phyloP scores from a whole-genome alignment of 2,888 invertebrate species.

The Platycheirus albimanus region DNA sequence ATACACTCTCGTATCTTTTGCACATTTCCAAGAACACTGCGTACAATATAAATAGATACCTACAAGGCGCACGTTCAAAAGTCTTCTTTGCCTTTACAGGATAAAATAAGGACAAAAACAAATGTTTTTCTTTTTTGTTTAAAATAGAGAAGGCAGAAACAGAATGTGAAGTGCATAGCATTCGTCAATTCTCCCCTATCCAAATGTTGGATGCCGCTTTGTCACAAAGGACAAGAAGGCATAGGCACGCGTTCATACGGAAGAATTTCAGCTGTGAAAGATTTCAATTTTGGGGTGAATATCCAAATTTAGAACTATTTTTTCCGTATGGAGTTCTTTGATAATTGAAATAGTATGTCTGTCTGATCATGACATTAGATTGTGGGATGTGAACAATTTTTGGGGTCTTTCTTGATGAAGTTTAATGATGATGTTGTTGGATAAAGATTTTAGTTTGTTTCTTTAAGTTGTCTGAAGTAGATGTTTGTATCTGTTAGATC shows the following conservation, averaged over 20 bases:
- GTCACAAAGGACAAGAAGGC: constrained; percentile 46
- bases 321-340: constrained; percentile 24
- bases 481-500: not conserved
- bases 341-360: constrained; percentile 19
- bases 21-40: not conserved
- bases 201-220: constrained; percentile 5
- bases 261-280: constrained; percentile 35
- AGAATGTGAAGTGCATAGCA: too few relatives aligned
- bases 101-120: not conserved
- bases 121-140: constrained; percentile 5
- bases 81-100: too few relatives aligned
- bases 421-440: not conserved
- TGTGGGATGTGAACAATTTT: not conserved
- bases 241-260: constrained; percentile 48
- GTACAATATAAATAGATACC: not conserved
- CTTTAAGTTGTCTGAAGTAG: constrained; percentile 6
- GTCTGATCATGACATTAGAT: constrained; percentile 40
- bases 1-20: not conserved
- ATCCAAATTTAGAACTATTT: constrained; percentile 63
- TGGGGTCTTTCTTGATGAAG: not conserved
- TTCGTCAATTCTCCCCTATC: constrained; percentile 24
- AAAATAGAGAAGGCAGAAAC: not conserved
- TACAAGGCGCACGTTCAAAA: not conserved
- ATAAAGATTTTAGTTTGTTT: constrained; percentile 44
- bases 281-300: constrained; percentile 46